phyloP scores from a whole-genome alignment of 2,888 invertebrate genomes.

The Tubulanus polymorphus region DNA sequence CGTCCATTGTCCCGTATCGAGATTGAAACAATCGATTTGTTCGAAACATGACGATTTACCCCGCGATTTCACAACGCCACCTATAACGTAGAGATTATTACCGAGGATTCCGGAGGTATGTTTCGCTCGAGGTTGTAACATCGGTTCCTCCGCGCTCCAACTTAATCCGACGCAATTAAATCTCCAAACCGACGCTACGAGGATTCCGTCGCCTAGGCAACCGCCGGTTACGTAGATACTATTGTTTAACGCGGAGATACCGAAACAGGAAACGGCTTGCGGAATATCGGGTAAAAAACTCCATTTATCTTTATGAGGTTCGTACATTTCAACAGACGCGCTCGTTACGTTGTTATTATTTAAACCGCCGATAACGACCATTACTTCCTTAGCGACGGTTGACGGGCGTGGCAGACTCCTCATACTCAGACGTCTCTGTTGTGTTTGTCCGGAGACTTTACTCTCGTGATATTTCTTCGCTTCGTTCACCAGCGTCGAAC shows the following conservation, averaged over 20 bases:
- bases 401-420: slow-evolving; percentile 46
- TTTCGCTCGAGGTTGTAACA: slow-evolving; percentile 45
- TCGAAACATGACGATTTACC: slow-evolving; percentile 38
- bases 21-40: slow-evolving; percentile 44
- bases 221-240: slow-evolving; percentile 49
- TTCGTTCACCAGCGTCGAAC: slow-evolving; percentile 35
- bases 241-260: slow-evolving; percentile 39
- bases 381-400: slow-evolving; percentile 49
- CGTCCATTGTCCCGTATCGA: slow-evolving; percentile 35
- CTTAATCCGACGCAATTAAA: slow-evolving; percentile 41
- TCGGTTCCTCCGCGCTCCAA: slow-evolving; percentile 39
- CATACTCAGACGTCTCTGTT: slow-evolving; percentile 44
- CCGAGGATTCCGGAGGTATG: slow-evolving; percentile 44
- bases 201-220: slow-evolving; percentile 39
- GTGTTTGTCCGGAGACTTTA: slow-evolving; percentile 39
- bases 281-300: slow-evolving; percentile 41
- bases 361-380: slow-evolving; percentile 45
- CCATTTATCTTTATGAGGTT: slow-evolving; percentile 48
- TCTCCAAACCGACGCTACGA: slow-evolving; percentile 42
- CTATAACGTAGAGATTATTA: slow-evolving; percentile 43
- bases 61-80: slow-evolving; percentile 38
- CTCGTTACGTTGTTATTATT: slow-evolving; percentile 32
- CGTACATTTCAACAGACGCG: slow-evolving; percentile 46
- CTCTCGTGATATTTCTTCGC: slow-evolving; percentile 40
- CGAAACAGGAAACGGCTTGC: slow-evolving; percentile 37